phyloP scores from a whole-genome alignment of 1,140 invertebrate genomes.

The Protaetia brevitarsis region DNA sequence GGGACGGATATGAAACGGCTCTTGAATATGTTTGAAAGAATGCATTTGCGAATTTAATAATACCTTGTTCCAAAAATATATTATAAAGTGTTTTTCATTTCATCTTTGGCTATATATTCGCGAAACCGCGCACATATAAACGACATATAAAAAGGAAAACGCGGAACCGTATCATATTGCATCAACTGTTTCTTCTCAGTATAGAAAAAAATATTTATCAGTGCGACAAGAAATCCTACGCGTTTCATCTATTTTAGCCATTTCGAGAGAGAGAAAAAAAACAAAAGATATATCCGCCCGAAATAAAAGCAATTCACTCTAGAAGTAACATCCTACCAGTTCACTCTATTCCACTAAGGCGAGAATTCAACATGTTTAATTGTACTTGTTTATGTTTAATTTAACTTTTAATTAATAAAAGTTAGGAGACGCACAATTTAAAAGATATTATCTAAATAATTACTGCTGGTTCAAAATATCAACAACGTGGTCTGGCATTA shows the following conservation, averaged over 20 bases:
- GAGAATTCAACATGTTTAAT: neutral
- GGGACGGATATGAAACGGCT: too few relatives aligned
- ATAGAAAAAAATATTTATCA: constrained; percentile 1
- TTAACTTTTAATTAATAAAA: constrained; percentile 3
- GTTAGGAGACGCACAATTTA: too few relatives aligned
- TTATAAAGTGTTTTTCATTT: too few relatives aligned
- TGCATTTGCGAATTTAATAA: too few relatives aligned
- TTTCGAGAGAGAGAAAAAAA: neutral
- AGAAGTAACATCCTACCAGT: neutral
- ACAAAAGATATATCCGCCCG: neutral
- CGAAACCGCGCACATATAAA: too few relatives aligned
- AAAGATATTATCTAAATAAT: too few relatives aligned
- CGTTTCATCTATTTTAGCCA: neutral
- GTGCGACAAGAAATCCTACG: neutral
- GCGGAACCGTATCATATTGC: neutral
- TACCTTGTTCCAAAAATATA: too few relatives aligned
- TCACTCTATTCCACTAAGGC: too few relatives aligned
- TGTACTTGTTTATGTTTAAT: neutral
- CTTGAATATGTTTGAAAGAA: too few relatives aligned
- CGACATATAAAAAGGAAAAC: neutral
- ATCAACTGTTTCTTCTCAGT: neutral
- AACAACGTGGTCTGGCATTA: too few relatives aligned
- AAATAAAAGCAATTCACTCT: neutral
- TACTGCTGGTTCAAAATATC: too few relatives aligned
- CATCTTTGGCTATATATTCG: too few relatives aligned